Evolutionary conservation across 2,888 invertebrate genomes (phyloP).

Genomic region (Ligdia adustata): DNA sequence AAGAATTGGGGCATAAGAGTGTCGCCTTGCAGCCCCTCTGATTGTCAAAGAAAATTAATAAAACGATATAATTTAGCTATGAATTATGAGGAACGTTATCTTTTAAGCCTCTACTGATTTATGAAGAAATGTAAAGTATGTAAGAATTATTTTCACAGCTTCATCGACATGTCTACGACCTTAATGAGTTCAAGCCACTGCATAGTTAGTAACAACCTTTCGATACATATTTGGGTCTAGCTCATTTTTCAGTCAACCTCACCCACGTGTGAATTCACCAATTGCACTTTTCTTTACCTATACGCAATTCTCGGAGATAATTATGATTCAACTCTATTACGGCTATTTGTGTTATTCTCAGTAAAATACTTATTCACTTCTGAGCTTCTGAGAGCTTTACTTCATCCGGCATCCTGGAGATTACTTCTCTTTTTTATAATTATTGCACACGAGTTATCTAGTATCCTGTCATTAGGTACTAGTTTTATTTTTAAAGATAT

Average conservation of each 20-base stretch:
- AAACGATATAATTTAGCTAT: slow-evolving; percentile 7
- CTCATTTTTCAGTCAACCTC: too few species aligned
- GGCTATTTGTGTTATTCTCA: slow-evolving; percentile 2
- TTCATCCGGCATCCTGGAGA: neutral
- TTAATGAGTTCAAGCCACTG: too few species aligned
- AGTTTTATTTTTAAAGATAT: too few species aligned
- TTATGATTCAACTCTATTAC: slow-evolving; percentile 4
- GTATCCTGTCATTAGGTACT: neutral
- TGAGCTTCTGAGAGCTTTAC: neutral
- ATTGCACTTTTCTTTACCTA: too few species aligned
- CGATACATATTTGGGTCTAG: neutral
- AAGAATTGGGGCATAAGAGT: slow-evolving; percentile 59
- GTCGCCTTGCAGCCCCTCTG: slow-evolving; percentile 45
- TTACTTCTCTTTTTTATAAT: neutral
- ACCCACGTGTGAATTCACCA: too few species aligned
- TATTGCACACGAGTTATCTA: too few species aligned
- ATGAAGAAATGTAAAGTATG: neutral
- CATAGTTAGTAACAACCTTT: too few species aligned
- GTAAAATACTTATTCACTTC: slow-evolving; percentile 5
- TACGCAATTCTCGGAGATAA: neutral
- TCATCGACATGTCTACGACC: too few species aligned
- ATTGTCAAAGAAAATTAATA: slow-evolving; percentile 15
- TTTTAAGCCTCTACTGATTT: neutral
- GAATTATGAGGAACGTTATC: neutral
- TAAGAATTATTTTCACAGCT: neutral